Evolutionary conservation across 2,888 invertebrate genomes (phyloP).

Genomic region (Himalopsyche anomala): DNA sequence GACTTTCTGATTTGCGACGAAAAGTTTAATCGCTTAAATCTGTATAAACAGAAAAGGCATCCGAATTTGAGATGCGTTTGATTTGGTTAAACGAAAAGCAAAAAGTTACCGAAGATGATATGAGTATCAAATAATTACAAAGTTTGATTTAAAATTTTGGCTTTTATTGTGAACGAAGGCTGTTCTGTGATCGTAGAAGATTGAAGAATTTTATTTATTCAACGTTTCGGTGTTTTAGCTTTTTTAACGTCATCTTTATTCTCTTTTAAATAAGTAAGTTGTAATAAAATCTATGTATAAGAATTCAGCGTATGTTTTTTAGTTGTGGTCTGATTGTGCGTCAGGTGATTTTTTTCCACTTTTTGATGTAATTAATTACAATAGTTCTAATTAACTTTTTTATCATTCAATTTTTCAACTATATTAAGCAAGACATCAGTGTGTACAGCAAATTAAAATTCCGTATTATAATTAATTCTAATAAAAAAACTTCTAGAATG

Average conservation of each 20-base stretch:
- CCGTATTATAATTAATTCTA: background rate
- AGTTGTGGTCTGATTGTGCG: background rate
- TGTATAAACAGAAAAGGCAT: slow-evolving; percentile 6
- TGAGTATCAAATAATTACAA: background rate
- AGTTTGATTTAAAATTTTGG: slow-evolving; percentile 1
- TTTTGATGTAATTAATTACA: slow-evolving; percentile 22
- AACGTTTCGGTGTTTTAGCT: slow-evolving; percentile 35
- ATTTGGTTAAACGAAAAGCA: slow-evolving; percentile 27
- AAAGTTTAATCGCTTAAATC: slow-evolving; percentile 20
- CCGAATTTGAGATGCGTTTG: background rate
- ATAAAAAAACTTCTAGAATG: background rate
- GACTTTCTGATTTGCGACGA: background rate
- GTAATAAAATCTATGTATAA: background rate
- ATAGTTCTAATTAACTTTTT: background rate
- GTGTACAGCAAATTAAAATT: slow-evolving; percentile 32
- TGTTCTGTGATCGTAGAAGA: slow-evolving; percentile 35
- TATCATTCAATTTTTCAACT: background rate
- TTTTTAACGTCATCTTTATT: slow-evolving; percentile 28
- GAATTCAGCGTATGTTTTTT: background rate
- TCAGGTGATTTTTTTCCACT: background rate
- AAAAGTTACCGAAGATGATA: background rate
- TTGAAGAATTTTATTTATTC: background rate
- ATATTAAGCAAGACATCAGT: background rate
- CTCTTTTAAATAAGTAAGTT: background rate
- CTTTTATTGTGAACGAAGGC: slow-evolving; percentile 28